A percentile compares a stretch with the other conserved stretches of the same genome.
Evolutionary conservation across 2,888 invertebrate species (phyloP).

Genomic region (Perdita meconis): DNA sequence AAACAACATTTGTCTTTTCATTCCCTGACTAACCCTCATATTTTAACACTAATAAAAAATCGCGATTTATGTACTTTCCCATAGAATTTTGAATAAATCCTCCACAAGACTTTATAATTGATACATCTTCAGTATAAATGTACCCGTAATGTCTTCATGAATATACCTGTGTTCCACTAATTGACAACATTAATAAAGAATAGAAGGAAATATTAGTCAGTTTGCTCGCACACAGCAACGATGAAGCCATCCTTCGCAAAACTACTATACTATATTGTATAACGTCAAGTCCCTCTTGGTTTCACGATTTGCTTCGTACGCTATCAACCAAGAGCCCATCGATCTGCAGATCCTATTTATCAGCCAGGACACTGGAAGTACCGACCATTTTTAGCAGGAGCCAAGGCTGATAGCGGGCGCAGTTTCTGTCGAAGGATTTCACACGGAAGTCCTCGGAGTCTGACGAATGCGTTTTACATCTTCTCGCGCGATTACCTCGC

Average conservation of each 20-base stretch:
- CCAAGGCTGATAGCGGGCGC: constrained; percentile 34
- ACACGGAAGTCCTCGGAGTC: constrained; percentile 66
- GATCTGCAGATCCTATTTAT: constrained; percentile 37
- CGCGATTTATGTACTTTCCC: no score
- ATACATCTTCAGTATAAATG: no score
- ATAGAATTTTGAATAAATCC: no score
- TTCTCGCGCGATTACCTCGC: constrained; percentile 69
- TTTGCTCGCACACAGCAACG: no score
- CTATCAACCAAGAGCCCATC: background rate
- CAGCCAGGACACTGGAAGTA: background rate
- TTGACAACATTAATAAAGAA: no score
- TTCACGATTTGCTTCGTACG: background rate
- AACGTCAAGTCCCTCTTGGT: background rate
- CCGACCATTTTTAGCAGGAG: constrained; percentile 39
- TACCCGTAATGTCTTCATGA: no score
- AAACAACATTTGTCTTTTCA: no score
- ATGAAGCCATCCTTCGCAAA: background rate
- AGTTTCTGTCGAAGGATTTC: constrained; percentile 60
- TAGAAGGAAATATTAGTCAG: no score
- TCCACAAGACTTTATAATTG: no score
- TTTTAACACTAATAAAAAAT: no score
- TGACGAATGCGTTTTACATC: constrained; percentile 76
- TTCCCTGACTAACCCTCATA: no score
- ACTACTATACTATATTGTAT: background rate
- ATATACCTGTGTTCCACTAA: no score